Conservation (phyloP, 1,140 invertebrate genomes). For the Nasonia vitripennis region DNA sequence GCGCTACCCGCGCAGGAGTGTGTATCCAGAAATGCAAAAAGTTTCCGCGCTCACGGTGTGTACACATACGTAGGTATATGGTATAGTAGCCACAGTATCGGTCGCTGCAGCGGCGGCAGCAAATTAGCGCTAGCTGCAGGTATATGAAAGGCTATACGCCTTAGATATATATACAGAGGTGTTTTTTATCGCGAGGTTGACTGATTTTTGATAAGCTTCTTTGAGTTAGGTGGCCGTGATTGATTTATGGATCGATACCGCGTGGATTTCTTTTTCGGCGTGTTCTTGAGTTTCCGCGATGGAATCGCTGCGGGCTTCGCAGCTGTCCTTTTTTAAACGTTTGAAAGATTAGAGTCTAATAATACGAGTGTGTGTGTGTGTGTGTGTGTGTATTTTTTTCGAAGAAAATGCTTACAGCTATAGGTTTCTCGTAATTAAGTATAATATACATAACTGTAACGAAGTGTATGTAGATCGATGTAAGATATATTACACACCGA, state of each 20-base stretch:
- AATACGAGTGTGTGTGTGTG: too few species aligned
- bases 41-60: background rate
- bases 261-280: background rate
- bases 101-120: background rate
- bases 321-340: background rate
- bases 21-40: background rate
- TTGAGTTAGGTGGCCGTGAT: constrained; percentile 26
- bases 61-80: too few species aligned
- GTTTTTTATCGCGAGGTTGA: constrained; percentile 6
- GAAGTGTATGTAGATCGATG: background rate
- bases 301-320: background rate
- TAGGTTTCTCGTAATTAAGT: background rate
- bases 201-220: constrained; percentile 45
- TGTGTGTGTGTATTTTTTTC: too few species aligned
- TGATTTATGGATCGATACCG: constrained; percentile 25
- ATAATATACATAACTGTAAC: background rate
- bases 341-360: too few species aligned
- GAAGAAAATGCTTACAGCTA: too few species aligned
- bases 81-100: background rate
- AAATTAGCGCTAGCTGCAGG: constrained; percentile 37
- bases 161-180: background rate
- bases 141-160: background rate
- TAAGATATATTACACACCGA: background rate
- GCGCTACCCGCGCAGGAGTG: too few species aligned
- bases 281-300: background rate